Evolutionary conservation across 2,888 invertebrate species (phyloP), one percentile per base, ranked within the genome.

Genomic region (Nephrocerus scutellatus): DNA sequence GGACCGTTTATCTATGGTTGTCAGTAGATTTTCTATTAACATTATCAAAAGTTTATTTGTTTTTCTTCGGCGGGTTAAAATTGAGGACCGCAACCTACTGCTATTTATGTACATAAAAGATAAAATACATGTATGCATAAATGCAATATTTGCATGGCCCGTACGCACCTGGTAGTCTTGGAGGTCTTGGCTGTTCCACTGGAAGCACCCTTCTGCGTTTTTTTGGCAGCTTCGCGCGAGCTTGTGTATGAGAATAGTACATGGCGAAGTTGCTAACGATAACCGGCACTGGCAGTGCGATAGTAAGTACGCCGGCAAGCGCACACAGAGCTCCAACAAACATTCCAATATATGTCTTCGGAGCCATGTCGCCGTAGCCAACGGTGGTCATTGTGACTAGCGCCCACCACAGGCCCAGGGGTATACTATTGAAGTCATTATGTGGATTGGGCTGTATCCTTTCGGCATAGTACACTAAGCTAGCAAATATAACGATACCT

Each of bases 231-330:
- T 99, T 98, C 46, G 96, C 95, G 60, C 98, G 76, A 50, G 98
- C 98, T 78, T 96, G 86, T 58, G 90, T 90, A 71, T 90, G 90
- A 55, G 88, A 89, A 73, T 90, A 90, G 73, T 89, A 90, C 90
- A 90, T 90, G 61, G 90, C 88, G 72, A 98, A 98, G 76, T 98
- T 98, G 71, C 92, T 93, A 53, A 98, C 97, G 66, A 98, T 98
- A 70, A 98, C 97, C 56, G 97, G 96, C 60, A 97, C 95, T 53
- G 97, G 97, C 63, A 97, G 79, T 60, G 97, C 97, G 73, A 98
- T 93, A 65, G 96, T 97, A 59, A 98, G 76, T 59, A 98, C 97
- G 72, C 98, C 98, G 61, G 95, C 92, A 52, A 98, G 77, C 47
- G 98, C 97, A 72, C 97, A 98, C 32, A 98, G 77, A 12, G 95